phyloP scores from a whole-genome alignment of 2,113 vertebrate genomes.

The Varanus salvator region DNA sequence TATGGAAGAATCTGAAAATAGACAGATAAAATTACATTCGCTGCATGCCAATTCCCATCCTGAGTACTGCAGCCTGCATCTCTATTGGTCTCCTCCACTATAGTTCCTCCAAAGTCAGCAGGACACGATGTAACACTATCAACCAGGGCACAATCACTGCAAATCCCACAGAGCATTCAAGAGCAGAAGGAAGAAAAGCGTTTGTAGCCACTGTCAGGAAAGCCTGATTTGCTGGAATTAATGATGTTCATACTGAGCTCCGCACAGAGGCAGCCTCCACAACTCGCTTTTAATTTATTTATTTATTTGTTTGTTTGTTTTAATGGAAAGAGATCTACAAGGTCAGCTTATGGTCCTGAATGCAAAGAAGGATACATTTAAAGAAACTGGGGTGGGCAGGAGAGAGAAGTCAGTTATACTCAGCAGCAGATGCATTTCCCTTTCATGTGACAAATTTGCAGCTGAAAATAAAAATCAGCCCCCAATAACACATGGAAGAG shows the following conservation, averaged over 20 bases:
- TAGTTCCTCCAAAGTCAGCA: slow-evolving; percentile 27
- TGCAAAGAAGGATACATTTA: background rate
- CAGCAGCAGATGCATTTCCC: background rate
- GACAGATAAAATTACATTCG: slow-evolving; percentile 12
- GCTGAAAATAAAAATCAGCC: background rate
- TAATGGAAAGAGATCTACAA: background rate
- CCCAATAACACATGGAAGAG: background rate
- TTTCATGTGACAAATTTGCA: background rate
- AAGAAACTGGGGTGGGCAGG: background rate
- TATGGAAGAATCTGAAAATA: background rate
- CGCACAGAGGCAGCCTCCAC: background rate
- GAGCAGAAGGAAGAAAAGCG: slow-evolving; percentile 29
- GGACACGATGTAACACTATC: background rate
- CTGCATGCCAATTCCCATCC: slow-evolving; percentile 7
- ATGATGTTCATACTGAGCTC: slow-evolving; percentile 14
- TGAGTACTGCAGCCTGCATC: slow-evolving; percentile 1
- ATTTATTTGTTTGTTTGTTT: too few relatives aligned
- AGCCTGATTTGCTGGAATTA: slow-evolving; percentile 33
- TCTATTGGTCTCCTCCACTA: slow-evolving; percentile 11
- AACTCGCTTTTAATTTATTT: background rate
- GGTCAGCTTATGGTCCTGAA: background rate
- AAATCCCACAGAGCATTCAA: slow-evolving; percentile 28
- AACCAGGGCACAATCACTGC: background rate
- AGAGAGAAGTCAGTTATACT: accelerated
- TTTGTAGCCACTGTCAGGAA: slow-evolving; percentile 28